Conservation (phyloP, 2,888 invertebrate species). For the Smittia aterrima region DNA sequence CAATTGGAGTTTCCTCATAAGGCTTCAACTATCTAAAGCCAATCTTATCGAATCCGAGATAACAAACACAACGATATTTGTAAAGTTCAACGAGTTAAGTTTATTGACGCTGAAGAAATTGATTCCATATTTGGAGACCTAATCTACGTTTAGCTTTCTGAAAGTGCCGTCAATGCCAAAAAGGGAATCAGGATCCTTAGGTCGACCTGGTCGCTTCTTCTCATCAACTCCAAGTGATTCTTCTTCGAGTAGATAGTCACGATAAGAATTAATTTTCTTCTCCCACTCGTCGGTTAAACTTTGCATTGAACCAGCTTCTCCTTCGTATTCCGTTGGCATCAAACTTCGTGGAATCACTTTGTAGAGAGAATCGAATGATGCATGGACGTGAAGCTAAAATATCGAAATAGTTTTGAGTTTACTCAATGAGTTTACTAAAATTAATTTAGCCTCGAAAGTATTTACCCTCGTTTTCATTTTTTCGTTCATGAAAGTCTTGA, state of each 20-base stretch:
- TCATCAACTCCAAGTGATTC: slow-evolving; percentile 19
- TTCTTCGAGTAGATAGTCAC: slow-evolving; percentile 44
- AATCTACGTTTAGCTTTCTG: slow-evolving; percentile 50
- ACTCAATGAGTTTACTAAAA: no score
- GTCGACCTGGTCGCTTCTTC: slow-evolving; percentile 45
- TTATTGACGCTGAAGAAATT: neutral
- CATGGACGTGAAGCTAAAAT: slow-evolving; percentile 48
- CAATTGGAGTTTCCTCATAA: no score
- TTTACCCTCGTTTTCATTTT: slow-evolving; percentile 59
- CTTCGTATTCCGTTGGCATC: slow-evolving; percentile 65
- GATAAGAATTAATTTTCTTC: slow-evolving; percentile 44
- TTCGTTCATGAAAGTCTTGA: slow-evolving; percentile 58
- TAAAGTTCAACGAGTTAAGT: neutral
- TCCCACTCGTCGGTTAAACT: slow-evolving; percentile 45
- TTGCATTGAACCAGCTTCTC: slow-evolving; percentile 57
- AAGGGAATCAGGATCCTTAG: slow-evolving; percentile 46
- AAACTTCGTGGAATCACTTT: slow-evolving; percentile 59
- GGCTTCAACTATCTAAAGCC: no score
- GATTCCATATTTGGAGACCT: slow-evolving; percentile 43
- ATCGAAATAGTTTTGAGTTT: no score
- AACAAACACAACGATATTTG: no score
- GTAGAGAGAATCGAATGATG: slow-evolving; percentile 57
- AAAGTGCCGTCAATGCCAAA: slow-evolving; percentile 52
- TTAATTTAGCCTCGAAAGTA: slow-evolving; percentile 54
- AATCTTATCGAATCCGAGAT: no score